Evolutionary conservation across 2,888 invertebrate genomes (phyloP).

Genomic region (Standfussiana lucernea): DNA sequence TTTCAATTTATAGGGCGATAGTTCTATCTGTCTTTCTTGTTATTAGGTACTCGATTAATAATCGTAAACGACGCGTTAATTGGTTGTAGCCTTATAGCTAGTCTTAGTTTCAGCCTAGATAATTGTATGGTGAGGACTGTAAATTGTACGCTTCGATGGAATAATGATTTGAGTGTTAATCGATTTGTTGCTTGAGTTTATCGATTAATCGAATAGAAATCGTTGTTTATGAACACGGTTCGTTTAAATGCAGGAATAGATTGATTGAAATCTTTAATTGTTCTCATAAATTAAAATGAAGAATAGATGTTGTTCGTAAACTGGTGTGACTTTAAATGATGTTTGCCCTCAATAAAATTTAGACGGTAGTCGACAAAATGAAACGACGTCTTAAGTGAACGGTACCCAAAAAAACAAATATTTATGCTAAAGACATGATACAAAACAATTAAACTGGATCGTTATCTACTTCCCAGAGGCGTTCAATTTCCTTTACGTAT

Average conservation of each 20-base stretch:
- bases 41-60: constrained; percentile 83
- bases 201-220: constrained; percentile 31
- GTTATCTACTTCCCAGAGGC: constrained; percentile 24
- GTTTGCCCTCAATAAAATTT: neutral
- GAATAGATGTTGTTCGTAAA: neutral
- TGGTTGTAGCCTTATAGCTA: constrained; percentile 62
- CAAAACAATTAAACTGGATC: constrained; percentile 42
- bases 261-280: neutral
- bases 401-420: constrained; percentile 29
- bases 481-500: constrained; percentile 42
- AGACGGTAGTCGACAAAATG: neutral
- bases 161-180: constrained; percentile 50
- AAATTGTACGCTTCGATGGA: constrained; percentile 33
- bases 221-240: neutral
- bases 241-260: neutral
- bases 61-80: constrained; percentile 77
- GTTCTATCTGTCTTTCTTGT: constrained; percentile 77
- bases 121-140: constrained; percentile 32
- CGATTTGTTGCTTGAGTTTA: constrained; percentile 26
- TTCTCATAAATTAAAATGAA: neutral
- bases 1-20: constrained; percentile 89
- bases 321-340: neutral
- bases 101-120: constrained; percentile 37
- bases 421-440: constrained; percentile 31
- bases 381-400: constrained; percentile 5